Percentiles rank a stretch among this genome's conserved stretches.
phyloP scores from a whole-genome alignment of 2,113 vertebrate species.

The Pollimyrus isidori region DNA sequence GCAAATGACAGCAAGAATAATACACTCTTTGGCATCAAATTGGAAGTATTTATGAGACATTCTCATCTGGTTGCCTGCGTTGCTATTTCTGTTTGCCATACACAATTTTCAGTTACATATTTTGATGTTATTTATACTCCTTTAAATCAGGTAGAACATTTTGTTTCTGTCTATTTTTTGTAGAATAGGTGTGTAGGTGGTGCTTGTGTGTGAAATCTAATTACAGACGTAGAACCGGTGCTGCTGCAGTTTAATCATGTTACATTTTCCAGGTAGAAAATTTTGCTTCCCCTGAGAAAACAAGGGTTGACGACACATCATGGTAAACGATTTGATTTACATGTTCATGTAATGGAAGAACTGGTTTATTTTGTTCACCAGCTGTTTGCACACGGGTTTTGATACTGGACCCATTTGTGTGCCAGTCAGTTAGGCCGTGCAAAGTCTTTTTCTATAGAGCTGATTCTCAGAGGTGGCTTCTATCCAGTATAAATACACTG shows the following conservation, averaged over 20 bases:
- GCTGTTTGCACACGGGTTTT: not conserved
- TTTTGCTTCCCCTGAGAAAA: not conserved
- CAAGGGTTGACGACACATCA: not conserved
- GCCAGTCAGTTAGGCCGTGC: not conserved
- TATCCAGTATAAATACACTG: not conserved
- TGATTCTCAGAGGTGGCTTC: not conserved
- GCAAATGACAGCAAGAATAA: not conserved
- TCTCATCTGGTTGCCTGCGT: not conserved
- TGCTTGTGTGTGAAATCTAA: not conserved
- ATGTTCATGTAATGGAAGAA: not conserved
- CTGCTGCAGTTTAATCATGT: not conserved
- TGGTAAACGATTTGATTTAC: not conserved
- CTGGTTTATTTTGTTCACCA: not conserved
- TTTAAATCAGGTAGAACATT: not conserved
- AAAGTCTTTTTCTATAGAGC: not conserved
- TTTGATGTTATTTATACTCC: not conserved
- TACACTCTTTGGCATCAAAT: not conserved
- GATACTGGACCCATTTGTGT: not conserved
- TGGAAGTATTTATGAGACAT: not conserved
- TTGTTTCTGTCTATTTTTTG: not conserved
- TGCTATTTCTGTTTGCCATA: not conserved
- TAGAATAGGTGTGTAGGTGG: not conserved
- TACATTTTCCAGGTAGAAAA: not conserved
- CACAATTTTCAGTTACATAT: not conserved
- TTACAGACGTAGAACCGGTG: not conserved